Percentiles rank a stretch among this genome's conserved stretches.
phyloP scores from a whole-genome alignment of 2,113 vertebrate species.

The Cervus canadensis region DNA sequence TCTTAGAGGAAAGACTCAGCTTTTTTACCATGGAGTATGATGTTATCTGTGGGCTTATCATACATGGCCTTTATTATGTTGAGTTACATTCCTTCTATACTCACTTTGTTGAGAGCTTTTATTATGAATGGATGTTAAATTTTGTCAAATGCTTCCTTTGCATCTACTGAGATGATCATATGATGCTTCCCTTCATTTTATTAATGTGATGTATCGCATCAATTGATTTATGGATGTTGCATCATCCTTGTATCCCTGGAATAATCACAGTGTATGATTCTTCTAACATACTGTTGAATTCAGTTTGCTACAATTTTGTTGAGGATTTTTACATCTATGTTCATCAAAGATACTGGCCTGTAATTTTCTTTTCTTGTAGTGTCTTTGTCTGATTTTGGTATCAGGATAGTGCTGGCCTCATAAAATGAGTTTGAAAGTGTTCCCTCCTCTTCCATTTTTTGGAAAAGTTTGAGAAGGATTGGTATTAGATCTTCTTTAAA shows the following conservation, averaged over 20 bases:
- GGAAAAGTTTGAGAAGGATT: background rate
- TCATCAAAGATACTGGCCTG: background rate
- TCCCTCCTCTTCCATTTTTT: background rate
- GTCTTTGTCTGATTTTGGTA: background rate
- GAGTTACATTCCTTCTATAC: background rate
- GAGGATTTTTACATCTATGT: background rate
- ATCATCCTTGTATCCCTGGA: background rate
- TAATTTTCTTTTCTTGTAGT: background rate
- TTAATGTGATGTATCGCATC: background rate
- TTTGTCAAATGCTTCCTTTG: background rate
- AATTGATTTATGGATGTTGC: background rate
- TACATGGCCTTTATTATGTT: background rate
- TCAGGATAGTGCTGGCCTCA: background rate
- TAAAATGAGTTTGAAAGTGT: background rate
- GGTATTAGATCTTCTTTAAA: background rate
- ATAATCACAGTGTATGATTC: background rate
- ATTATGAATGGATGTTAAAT: background rate
- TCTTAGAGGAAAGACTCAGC: background rate
- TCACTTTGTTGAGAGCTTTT: background rate
- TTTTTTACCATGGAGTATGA: background rate
- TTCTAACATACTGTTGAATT: background rate
- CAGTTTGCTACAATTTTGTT: background rate
- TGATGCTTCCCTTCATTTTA: background rate
- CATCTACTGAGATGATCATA: background rate
- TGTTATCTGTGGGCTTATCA: background rate